Evolutionary conservation across 2,797 vertebrate genomes (phyloP), one percentile per base, ranked within the genome.

Genomic region (Coreius guichenoti): DNA sequence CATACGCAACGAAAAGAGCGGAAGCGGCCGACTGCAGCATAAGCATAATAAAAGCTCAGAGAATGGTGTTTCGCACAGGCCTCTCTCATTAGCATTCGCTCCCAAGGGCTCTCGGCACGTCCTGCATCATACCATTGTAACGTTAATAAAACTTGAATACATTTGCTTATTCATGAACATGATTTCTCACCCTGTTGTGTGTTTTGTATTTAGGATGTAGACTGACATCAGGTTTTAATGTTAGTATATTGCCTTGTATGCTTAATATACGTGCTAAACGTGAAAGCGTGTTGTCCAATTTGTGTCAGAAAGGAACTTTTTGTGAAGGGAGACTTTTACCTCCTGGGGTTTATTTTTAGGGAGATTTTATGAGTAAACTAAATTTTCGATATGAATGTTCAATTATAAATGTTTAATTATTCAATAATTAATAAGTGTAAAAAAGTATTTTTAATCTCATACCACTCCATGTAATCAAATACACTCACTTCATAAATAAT

Each of bases 201-300:
- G 76, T 74, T 45, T 45, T 77, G 14, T 76, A 43, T 81, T 75
- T 51, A 17, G 61, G 63, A 5, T 63, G 26, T 31, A 26, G 68
- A 26, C 23, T 82, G 75, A 56, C 54, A 73, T 83, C 70, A 36
- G 29, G 80, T 83, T 83, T 83, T 81, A 81, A 16, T 51, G 16
- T 17, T 17, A 17, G 16, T 51, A 17, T 51, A 51, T 51, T 51
- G 49, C 16, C 49, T 17, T 51, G 47, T 49, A 49, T 16, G 13
- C 47, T 49, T 49, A 49, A 49, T 17, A 14, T 47, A 49, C 4
- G 1, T 51, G 2, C 6, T 51, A 51, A 29, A 63, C 1, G 13
- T 63, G 47, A 49, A 49, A 49, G 47, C 67, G 23, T 69, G 67
- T 19, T 23, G 33, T 69, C 33, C 23, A 39, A 39, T 69, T 23